Evolutionary conservation across 2,888 invertebrate genomes (phyloP), one percentile per base, ranked within the genome.

Genomic region (Cerceris rybyensis): DNA sequence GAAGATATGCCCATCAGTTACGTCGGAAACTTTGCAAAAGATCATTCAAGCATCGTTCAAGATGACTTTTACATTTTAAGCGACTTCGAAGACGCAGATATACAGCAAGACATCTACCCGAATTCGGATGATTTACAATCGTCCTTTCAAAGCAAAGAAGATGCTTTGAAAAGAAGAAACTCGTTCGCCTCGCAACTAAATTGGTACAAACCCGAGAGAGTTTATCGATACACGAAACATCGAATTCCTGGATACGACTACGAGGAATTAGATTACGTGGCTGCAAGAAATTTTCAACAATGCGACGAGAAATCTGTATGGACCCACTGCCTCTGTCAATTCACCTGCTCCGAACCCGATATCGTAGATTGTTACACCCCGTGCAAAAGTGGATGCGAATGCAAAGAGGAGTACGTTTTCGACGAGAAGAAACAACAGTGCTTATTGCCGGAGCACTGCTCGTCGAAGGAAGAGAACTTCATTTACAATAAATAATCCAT

Each of bases 261-360:
- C 69, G 91, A 90, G 6, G 91, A 91, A 59, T 80, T 91, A 2
- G 88, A 90, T 65, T 89, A 88, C 28, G 68, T 82, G 28, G 80
- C 82, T n/a, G 83, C 78, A 8, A 80, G 71, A 42, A 84, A 81
- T 46, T 71, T 80, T 46, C 81, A 86, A 9, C 63, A 81, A 43
- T 92, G 92, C 70, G 88, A 91, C 60, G 87, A 89, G 0, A 89
- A 78, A 58, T 90, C 91, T 0, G 71, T 90, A 1, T 92, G 90
- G 90, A 89, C 90, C 6, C 90, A 91, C 66, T 92, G 92, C 60
- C 80, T 92, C 7, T 92, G 92, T 71, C 91, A 91, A 74, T 92
- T 92, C 59, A 91, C 91, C 7, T 92, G 92, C 59, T 64, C 78
- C 7, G 83, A 90, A 28, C 91, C 89, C 0, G 86, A 89, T 43